phyloP scores from a whole-genome alignment of 2,888 invertebrate genomes.

The Seira sanloemensis region DNA sequence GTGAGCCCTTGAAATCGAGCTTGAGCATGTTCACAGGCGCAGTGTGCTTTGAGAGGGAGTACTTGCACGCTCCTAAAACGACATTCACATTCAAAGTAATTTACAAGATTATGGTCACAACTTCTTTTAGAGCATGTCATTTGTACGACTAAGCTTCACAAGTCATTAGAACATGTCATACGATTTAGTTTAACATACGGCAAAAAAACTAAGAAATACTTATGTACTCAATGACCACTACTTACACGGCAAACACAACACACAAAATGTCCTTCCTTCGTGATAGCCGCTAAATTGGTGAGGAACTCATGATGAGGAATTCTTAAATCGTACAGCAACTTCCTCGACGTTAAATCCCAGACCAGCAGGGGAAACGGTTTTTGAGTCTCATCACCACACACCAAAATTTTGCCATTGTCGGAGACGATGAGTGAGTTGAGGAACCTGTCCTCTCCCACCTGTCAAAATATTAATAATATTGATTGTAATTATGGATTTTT shows the following conservation, averaged over 20 bases:
- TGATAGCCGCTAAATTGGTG: constrained; percentile 89
- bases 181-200: too few species aligned
- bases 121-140: constrained; percentile 92
- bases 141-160: too few species aligned
- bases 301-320: constrained; percentile 93
- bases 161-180: too few species aligned
- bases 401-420: constrained; percentile 90
- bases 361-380: constrained; percentile 93
- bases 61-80: constrained; percentile 83
- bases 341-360: constrained; percentile 90
- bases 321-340: constrained; percentile 89
- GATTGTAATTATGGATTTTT: constrained; percentile 74
- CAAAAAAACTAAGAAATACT: constrained; percentile 5
- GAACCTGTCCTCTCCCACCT: constrained; percentile 90
- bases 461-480: too few species aligned
- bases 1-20: constrained; percentile 84
- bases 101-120: constrained; percentile 85
- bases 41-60: constrained; percentile 86
- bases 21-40: constrained; percentile 85
- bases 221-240: not conserved
- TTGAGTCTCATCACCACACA: constrained; percentile 94
- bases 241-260: constrained; percentile 78
- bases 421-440: constrained; percentile 91
- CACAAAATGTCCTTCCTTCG: constrained; percentile 84
- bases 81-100: not conserved